These are phyloP conservation scores for Bellardia bayeri DNA, from an alignment of 2,888 invertebrate genomes.

Conservation along the genomic window DNA sequence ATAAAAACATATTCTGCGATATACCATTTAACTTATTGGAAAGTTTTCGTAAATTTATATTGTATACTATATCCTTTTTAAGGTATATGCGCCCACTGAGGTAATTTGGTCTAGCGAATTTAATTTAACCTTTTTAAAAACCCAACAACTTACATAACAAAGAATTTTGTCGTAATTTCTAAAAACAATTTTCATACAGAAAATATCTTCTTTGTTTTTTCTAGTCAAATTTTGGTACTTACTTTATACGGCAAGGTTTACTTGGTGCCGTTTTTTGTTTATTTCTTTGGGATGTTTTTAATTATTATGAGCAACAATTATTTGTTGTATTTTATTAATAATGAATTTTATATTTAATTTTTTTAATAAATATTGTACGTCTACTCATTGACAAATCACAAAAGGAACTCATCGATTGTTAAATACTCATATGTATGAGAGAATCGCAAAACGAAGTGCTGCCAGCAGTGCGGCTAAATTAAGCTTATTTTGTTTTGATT, in stretches of 20 bases:
- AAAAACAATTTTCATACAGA: not conserved
- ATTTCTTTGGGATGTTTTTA: slow-evolving; percentile 9
- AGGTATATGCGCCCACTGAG: not conserved
- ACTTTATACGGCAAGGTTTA: slow-evolving; percentile 6
- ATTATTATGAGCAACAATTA: slow-evolving; percentile 25
- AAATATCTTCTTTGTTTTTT: not conserved
- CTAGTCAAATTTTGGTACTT: not conserved
- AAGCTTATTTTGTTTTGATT: too few species aligned
- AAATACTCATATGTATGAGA: not conserved
- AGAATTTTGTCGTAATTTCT: slow-evolving; percentile 39
- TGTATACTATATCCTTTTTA: not conserved
- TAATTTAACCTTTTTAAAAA: not conserved
- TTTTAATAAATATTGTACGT: slow-evolving; percentile 27
- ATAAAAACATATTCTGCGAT: too few species aligned
- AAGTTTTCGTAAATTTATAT: not conserved
- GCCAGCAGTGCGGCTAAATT: too few species aligned
- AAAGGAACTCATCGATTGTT: slow-evolving; percentile 50
- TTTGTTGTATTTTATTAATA: slow-evolving; percentile 22
- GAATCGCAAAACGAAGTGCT: not conserved
- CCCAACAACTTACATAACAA: slow-evolving; percentile 61
- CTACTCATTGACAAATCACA: slow-evolving; percentile 51
- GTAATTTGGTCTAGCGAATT: not conserved
- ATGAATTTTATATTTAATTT: slow-evolving; percentile 7
- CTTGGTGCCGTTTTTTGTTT: slow-evolving; percentile 1
- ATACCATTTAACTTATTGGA: not conserved